Evolutionary conservation across 2,797 vertebrate species (phyloP).

Genomic region (Helarctos malayanus): DNA sequence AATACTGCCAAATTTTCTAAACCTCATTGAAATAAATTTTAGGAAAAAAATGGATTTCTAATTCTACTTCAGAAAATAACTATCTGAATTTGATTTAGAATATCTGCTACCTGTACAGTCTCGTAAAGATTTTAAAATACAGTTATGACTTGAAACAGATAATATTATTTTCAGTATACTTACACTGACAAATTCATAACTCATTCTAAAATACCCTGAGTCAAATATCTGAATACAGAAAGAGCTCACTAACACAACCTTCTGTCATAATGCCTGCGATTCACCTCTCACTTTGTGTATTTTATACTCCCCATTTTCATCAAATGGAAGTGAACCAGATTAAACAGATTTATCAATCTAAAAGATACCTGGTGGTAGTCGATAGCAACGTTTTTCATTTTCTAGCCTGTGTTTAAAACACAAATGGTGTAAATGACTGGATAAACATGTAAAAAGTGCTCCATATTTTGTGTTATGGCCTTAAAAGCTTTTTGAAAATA

Average conservation of each 20-base stretch:
- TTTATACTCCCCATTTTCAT: slow-evolving; percentile 14
- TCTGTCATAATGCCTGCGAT: not conserved
- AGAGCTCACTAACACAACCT: not conserved
- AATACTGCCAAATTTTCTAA: not conserved
- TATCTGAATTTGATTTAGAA: slow-evolving; percentile 57
- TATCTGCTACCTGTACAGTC: not conserved
- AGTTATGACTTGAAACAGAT: slow-evolving; percentile 61
- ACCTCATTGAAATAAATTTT: not conserved
- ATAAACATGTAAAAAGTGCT: slow-evolving; percentile 41
- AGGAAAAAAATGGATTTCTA: not conserved
- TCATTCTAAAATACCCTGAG: slow-evolving; percentile 49
- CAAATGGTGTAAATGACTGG: slow-evolving; percentile 37
- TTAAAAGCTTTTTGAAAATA: slow-evolving; percentile 79
- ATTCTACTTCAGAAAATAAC: slow-evolving; percentile 1
- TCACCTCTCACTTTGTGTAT: not conserved
- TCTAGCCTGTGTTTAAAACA: slow-evolving; percentile 57
- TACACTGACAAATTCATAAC: slow-evolving; percentile 39
- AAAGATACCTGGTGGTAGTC: not conserved
- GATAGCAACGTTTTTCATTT: slow-evolving; percentile 31
- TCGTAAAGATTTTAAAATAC: slow-evolving; percentile 55
- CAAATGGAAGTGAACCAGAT: slow-evolving; percentile 56
- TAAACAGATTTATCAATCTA: slow-evolving; percentile 63
- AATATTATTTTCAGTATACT: slow-evolving; percentile 52
- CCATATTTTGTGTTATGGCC: slow-evolving; percentile 65
- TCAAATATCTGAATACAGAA: slow-evolving; percentile 9